phyloP scores from a whole-genome alignment of 2,888 invertebrate species.

The Chaetoderma sp. region DNA sequence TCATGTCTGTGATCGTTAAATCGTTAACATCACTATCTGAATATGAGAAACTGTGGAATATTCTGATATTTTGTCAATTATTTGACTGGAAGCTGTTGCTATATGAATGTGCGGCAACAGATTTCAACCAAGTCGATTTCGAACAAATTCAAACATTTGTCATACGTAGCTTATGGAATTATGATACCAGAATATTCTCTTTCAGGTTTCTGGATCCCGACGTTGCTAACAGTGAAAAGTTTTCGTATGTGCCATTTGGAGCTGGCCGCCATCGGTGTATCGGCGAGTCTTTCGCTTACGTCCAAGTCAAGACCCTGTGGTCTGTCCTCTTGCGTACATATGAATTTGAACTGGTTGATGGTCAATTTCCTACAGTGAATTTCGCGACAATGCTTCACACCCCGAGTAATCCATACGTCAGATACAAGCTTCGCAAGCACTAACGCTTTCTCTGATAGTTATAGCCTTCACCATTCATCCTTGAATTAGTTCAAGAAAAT shows the following conservation, averaged over 20 bases:
- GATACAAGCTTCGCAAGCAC: conserved; percentile 39
- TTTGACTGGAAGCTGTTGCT: neutral
- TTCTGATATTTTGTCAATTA: too few species aligned
- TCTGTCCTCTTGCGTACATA: conserved; percentile 49
- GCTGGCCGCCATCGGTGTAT: conserved; percentile 62
- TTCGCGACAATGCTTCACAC: conserved; percentile 62
- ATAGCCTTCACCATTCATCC: too few species aligned
- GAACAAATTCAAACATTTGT: neutral
- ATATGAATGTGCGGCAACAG: neutral
- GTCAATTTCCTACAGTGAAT: conserved; percentile 53
- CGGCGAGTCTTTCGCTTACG: conserved; percentile 62
- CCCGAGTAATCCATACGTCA: conserved; percentile 51
- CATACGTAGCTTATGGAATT: too few species aligned
- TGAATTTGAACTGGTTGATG: conserved; percentile 51
- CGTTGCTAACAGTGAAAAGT: conserved; percentile 52
- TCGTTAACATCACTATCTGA: too few species aligned
- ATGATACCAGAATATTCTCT: too few species aligned
- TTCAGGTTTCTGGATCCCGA: conserved; percentile 48
- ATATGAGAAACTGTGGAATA: too few species aligned
- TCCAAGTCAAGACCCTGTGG: conserved; percentile 60
- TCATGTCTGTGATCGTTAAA: too few species aligned
- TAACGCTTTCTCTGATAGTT: too few species aligned
- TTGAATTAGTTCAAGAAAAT: too few species aligned
- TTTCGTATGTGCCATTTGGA: conserved; percentile 61
- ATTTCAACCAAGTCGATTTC: neutral